Evolutionary conservation across 2,888 invertebrate genomes (phyloP), one percentile per base, ranked within the genome.

Genomic region (Spodoptera exigua): DNA sequence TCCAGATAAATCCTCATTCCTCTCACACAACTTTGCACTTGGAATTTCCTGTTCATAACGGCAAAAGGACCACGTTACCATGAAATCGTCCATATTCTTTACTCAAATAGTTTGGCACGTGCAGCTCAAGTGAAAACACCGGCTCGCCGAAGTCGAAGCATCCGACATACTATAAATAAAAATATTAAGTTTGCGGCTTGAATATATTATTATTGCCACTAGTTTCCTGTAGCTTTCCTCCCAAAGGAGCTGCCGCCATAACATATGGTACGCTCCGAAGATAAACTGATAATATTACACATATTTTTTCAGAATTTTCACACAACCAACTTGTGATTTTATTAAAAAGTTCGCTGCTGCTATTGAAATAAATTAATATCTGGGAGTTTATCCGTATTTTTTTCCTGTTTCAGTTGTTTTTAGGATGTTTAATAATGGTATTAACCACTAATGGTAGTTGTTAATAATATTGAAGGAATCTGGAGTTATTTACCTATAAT

Each of bases 401-500:
- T 54, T 14, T 5, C 10, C 13, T 18, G 3, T 46, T 60, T 37
- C 9, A 13, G n/a, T 36, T 47, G 16, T 45, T 40, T 39, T 27
- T 2, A 14, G 32, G 14, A 12, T n/a, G 3, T 57, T 67, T 36
- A 39, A 32, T 40, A 11, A n/a, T n/a, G n/a, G n/a, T n/a, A n/a
- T n/a, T n/a, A n/a, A n/a, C 32, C 27, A 32, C 51, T 46, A n/a
- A n/a, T n/a, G n/a, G n/a, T n/a, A n/a, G n/a, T n/a, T n/a, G n/a
- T n/a, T 51, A 48, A 52, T 18, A 47, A 45, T 53, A 41, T 46
- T 48, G 32, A 57, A 34, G 14, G 40, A 35, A 57, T 59, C 27
- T 41, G 12, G 17, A 62, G 56, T 40, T 63, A 40, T 69, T 65
- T 66, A 59, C 56, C 41, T 51, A 40, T 72, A 75, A 71, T 63